phyloP scores from a whole-genome alignment of 2,888 invertebrate genomes.

The Clusia tigrina region DNA sequence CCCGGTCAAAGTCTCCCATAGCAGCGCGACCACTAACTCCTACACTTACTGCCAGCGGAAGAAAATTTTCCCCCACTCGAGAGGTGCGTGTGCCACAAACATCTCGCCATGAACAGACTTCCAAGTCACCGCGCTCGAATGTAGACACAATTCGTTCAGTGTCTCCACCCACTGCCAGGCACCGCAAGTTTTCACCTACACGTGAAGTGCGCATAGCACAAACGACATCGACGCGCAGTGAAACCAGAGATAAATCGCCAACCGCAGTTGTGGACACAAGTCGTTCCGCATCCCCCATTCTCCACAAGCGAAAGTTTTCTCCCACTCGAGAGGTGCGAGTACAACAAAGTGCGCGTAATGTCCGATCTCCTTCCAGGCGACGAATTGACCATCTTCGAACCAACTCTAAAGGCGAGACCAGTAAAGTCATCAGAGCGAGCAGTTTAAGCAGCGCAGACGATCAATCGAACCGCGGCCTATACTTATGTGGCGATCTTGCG shows the following conservation, averaged over 20 bases:
- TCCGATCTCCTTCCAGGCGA: conserved; percentile 73
- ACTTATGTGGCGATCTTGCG: conserved; percentile 57
- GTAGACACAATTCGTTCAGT: too few relatives aligned
- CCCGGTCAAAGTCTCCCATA: conserved; percentile 45
- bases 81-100: conserved; percentile 65
- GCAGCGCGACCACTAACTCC: conserved; percentile 2
- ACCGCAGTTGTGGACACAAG: too few relatives aligned
- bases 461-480: conserved; percentile 50
- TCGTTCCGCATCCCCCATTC: too few relatives aligned
- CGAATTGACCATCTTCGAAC: conserved; percentile 68
- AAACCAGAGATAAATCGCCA: too few relatives aligned
- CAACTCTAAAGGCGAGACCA: conserved; percentile 46
- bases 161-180: too few relatives aligned
- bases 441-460: conserved; percentile 73
- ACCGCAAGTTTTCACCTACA: conserved; percentile 57
- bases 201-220: conserved; percentile 65
- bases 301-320: conserved; percentile 46
- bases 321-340: conserved; percentile 60
- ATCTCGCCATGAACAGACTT: too few relatives aligned
- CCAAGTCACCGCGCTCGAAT: too few relatives aligned
- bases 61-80: conserved; percentile 57
- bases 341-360: conserved; percentile 63
- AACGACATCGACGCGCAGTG: conserved; percentile 28
- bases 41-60: conserved; percentile 17
- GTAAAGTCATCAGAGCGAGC: conserved; percentile 69